Evolutionary conservation across 2,113 vertebrate genomes (phyloP).

Genomic region (Thunnus thynnus): DNA sequence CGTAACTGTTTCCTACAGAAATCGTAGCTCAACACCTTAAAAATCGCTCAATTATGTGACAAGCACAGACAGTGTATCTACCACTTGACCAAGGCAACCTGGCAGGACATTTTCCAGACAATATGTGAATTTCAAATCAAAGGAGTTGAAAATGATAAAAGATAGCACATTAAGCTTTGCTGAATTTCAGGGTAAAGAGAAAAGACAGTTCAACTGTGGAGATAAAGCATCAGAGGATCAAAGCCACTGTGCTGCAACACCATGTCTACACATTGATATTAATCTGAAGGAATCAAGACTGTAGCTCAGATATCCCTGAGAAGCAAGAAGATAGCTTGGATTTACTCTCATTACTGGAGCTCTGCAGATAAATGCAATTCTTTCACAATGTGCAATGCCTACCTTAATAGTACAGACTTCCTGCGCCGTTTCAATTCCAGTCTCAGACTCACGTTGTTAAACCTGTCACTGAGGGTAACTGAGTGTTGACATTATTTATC

Average conservation of each 20-base stretch:
- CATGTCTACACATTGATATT: constrained; percentile 57
- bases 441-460: constrained; percentile 29
- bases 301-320: constrained; percentile 48
- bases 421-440: constrained; percentile 13
- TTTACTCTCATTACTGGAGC: constrained; percentile 57
- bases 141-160: constrained; percentile 54
- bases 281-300: constrained; percentile 66
- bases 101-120: constrained; percentile 45
- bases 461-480: constrained; percentile 28
- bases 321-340: constrained; percentile 37
- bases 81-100: constrained; percentile 19
- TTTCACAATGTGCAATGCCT: constrained; percentile 49
- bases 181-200: constrained; percentile 51
- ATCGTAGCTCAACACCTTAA: constrained; percentile 14
- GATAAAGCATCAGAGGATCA: constrained; percentile 66
- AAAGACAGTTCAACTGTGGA: constrained; percentile 55
- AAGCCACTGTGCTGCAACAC: constrained; percentile 54
- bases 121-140: constrained; percentile 62
- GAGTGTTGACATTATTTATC: constrained; percentile 51
- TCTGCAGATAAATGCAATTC: constrained; percentile 46
- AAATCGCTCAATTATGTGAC: constrained; percentile 34
- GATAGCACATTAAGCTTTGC: constrained; percentile 39
- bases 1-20: constrained; percentile 19
- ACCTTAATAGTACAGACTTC: constrained; percentile 57
- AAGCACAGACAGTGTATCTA: not conserved